Evolutionary conservation across 92 coral and sea anemone species (phyloP), one percentile per base, ranked within the genome.

Genomic region (Metridium senile): DNA sequence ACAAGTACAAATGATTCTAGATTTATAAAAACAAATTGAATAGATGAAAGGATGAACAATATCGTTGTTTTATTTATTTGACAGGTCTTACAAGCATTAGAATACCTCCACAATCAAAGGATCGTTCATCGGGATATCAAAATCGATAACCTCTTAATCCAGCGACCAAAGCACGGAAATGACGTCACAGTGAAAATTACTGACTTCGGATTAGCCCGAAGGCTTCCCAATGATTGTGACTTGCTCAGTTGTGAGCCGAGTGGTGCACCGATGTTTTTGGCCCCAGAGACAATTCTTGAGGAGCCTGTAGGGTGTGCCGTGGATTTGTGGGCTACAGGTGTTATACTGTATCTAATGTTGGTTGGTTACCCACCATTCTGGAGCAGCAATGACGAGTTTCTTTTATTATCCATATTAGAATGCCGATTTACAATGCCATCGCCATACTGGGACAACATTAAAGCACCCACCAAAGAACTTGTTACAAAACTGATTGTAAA

Each of bases 361-460:
- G 92, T 86, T n/a, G 99, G 99, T 1, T 85, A 93, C 33, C 99
- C 99, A 51, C 99, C 99, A 70, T 96, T 96, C 67, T 96, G 99
- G 99, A 86, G 86, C 68, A 85, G 85, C 69, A 89, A 83, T 64
- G 93, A 85, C 58, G 93, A 92, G 51, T 83, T 88, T 61, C 70
- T 96, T 74, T 66, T 96, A 56, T 58, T 96, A 57, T 89, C 93
- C 2, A 93, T 93, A 30, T 72, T 86, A 20, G 86, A 92, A 49
- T 93, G 97, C 1, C 89, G 82, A 64, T 90, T 81, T 25, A 76
- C 92, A 47, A 86, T 93, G 71, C 90, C 85, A 8, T 70, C 79
- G 0, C 97, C 93, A 23, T 74, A 72, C 35, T 87, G 91, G 89
- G 91, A 79, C 74, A 93, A 90, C 35, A 88, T 95, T 7, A 89